Evolutionary conservation across 2,888 invertebrate species (phyloP).

Genomic region (Drosophila engyochracea): DNA sequence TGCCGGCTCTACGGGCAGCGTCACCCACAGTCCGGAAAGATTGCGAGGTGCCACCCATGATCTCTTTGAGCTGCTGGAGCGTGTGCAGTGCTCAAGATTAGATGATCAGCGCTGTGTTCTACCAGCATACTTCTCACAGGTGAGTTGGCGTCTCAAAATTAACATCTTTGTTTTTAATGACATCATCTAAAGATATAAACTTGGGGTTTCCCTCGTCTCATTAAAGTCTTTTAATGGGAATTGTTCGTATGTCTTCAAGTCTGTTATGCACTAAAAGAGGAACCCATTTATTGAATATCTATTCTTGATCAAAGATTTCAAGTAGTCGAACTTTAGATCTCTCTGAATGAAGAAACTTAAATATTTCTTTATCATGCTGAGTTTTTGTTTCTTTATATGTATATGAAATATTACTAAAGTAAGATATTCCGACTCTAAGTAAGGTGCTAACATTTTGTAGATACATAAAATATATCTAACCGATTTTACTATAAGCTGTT

Average conservation of each 20-base stretch:
- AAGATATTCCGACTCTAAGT: neutral
- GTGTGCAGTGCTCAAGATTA: conserved; percentile 96
- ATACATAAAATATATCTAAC: neutral
- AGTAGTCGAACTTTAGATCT: neutral
- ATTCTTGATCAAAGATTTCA: neutral
- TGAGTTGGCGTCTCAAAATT: conserved; percentile 84
- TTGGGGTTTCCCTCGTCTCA: neutral
- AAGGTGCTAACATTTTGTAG: no score
- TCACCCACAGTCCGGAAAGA: conserved; percentile 85
- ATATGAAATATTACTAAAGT: neutral
- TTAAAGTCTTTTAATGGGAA: neutral
- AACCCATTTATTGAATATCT: neutral
- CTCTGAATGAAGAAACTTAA: no score
- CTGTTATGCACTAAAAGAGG: neutral
- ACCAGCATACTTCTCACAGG: conserved; percentile 96
- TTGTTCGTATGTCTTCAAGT: neutral
- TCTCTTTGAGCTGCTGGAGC: conserved; percentile 96
- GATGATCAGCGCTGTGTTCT: conserved; percentile 99
- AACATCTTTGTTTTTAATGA: neutral
- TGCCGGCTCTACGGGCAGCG: conserved; percentile 60
- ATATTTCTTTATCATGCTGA: no score
- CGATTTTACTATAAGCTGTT: neutral
- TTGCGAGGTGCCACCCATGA: conserved; percentile 88
- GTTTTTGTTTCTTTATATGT: neutral
- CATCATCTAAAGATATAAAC: neutral